Evolutionary conservation across 2,888 invertebrate genomes (phyloP), one percentile per base, ranked within the genome.

Genomic region (Cacoxenus indagator): DNA sequence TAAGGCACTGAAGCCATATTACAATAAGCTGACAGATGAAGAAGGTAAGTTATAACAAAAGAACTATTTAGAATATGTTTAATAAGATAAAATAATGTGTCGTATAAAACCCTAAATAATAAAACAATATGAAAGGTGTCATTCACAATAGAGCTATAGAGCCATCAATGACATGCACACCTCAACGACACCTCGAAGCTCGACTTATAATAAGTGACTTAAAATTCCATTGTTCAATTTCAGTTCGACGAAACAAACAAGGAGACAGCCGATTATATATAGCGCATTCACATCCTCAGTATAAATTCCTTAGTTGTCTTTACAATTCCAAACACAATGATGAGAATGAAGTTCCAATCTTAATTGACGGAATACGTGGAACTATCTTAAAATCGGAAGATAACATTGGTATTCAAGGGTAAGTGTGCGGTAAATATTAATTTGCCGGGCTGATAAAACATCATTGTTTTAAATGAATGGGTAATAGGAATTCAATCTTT

Each of bases 201-300:
- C n/a, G n/a, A n/a, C n/a, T n/a, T n/a, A n/a, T n/a, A n/a, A n/a
- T n/a, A n/a, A n/a, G n/a, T n/a, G n/a, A n/a, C n/a, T n/a, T n/a
- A n/a, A n/a, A n/a, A n/a, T n/a, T n/a, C n/a, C n/a, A n/a, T n/a
- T n/a, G n/a, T n/a, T n/a, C 4, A 19, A 43, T 70, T 84, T 22
- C 82, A 94, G 93, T 87, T 65, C 91, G 91, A 74, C 92, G 99
- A 66, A 99, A 99, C 89, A 90, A 93, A 67, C 91, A 93, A 71
- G 98, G 99, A 1, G 92, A 94, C 85, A 97, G 98, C 88, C 91
- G 95, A n/a, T 89, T 99, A 37, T 99, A 98, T 89, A 91, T 99
- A 26, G 91, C 93, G 0, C 89, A 91, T 0, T 90, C 90, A 19
- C 96, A 96, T 88, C 87, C 89, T 2, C 92, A 93, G 46, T 96